Evolutionary conservation across 2,797 vertebrate genomes (phyloP), one percentile per base, ranked within the genome.

Genomic region (Chelon labrosus): DNA sequence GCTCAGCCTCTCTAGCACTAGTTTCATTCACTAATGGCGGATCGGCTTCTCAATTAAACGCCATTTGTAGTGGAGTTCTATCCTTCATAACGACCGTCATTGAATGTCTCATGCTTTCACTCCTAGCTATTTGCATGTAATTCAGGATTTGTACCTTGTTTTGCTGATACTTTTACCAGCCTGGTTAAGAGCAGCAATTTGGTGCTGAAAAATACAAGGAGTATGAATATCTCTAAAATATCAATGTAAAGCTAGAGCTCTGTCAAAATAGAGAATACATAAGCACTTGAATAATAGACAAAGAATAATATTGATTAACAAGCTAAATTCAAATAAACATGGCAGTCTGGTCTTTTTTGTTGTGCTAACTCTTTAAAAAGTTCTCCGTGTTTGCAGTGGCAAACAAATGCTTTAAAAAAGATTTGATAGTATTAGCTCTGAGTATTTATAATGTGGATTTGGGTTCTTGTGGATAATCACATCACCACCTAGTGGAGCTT

Each of bases 301-400:
- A 81, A 86, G 77, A 82, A 83, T 80, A 87, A 75, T 87, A 83
- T 84, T 85, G 82, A 86, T 89, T 85, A 88, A 74, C 73, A 75
- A 65, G 39, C 70, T 71, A 52, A 80, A 85, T 75, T 84, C 74
- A 65, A 84, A 80, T 55, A 82, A 88, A 90, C 85, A 87, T 5
- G 3, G 59, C 81, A 89, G 74, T 86, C 87, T 91, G 86, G 47
- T 80, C 74, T 64, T 68, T 84, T 75, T 73, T 87, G 79, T 85
- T 85, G 84, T 22, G 60, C 84, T 79, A 75, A 85, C 83, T 80
- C 75, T 80, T 87, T 76, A 75, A 87, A 84, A 89, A 86, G 70
- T 77, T 78, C 9, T 76, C 74, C 0, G 47, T 83, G 76, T 90
- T 90, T 89, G 84, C 63, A n/a, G 74, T 82, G n/a, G 73, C 65